These are phyloP conservation scores for Mormyrus lacerda DNA, from an alignment of 2,113 vertebrate genomes.

Conservation along the genomic window DNA sequence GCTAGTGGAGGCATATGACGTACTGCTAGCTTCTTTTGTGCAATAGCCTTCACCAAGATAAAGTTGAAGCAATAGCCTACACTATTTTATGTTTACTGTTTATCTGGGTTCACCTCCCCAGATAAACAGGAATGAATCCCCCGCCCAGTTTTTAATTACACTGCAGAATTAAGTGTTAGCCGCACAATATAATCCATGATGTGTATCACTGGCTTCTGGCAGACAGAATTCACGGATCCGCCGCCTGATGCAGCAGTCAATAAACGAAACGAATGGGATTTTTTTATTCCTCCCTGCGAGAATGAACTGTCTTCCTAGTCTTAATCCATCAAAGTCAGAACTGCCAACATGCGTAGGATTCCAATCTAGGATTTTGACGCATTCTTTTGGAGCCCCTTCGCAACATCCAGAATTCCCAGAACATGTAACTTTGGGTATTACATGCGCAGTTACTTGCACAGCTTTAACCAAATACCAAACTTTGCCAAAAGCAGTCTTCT, in stretches of 20 bases:
- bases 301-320: background rate
- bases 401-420: background rate
- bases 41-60: too few species aligned
- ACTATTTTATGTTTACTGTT: too few species aligned
- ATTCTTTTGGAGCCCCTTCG: background rate
- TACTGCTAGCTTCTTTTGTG: background rate
- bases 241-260: slow-evolving; percentile 40
- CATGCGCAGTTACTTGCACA: background rate
- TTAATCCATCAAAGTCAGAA: background rate
- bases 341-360: background rate
- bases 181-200: slow-evolving; percentile 52
- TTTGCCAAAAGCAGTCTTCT: background rate
- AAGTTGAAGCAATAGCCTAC: background rate
- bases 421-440: background rate
- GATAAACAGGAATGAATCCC: slow-evolving; percentile 46
- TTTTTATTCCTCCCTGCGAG: background rate
- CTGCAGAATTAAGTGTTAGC: slow-evolving; percentile 61
- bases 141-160: slow-evolving; percentile 62
- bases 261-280: slow-evolving; percentile 42
- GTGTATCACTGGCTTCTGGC: slow-evolving; percentile 46
- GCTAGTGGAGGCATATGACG: background rate
- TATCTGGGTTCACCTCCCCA: background rate
- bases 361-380: background rate
- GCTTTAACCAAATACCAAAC: background rate
- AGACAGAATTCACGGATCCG: slow-evolving; percentile 48